Base-by-base conservation (phyloP, 2,797 vertebrate species). In the Enteromius argenteus region DNA sequence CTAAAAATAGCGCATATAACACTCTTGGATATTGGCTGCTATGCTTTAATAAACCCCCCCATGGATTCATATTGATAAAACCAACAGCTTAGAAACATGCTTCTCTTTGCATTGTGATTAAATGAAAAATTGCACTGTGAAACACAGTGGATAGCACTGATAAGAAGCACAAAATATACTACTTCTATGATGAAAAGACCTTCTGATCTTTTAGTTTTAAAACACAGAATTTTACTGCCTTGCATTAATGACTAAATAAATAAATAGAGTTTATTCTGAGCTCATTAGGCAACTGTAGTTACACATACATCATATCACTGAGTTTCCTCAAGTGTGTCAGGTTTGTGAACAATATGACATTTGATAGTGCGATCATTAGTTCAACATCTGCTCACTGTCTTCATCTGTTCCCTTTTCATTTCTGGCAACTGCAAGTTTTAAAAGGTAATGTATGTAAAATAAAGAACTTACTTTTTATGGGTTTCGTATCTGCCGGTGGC, bases 401-500 rank as follows among this genome's bases (percentile, higher is more conserved):
- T 19, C 39, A 81, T 88, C n/a, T 42, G 17, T 30, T 58, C 68
- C 39, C 4, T 49, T 21, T 81, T 30, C 23, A 51, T 56, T 51
- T 76, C 37, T 23, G 68, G 23, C 39, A 27, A 49, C 46, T 64
- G 62, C 27, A 69, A 81, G 44, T 10, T 85, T 75, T 64, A 27
- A 27, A 66, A 58, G 66, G 72, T 78, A 84, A 84, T 49, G 39
- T 32, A 77, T 30, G 27, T 21, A 8, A 79, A 39, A 72, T 17
- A n/a, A 80, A 76, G 60, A 42, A 93, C 95, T 95, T 89, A 95
- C 95, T 93, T 94, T 87, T 93, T 94, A 80, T 90, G 90, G 79
- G 86, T 72, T 89, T 95, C 93, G 90, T 92, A 91, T 90, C 91
- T 87, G 60, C 92, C 90, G 0, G 88, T 75, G 3, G 88, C 87